Base-by-base conservation (phyloP, 2,888 invertebrate species). In the Drosophila gaucha region DNA sequence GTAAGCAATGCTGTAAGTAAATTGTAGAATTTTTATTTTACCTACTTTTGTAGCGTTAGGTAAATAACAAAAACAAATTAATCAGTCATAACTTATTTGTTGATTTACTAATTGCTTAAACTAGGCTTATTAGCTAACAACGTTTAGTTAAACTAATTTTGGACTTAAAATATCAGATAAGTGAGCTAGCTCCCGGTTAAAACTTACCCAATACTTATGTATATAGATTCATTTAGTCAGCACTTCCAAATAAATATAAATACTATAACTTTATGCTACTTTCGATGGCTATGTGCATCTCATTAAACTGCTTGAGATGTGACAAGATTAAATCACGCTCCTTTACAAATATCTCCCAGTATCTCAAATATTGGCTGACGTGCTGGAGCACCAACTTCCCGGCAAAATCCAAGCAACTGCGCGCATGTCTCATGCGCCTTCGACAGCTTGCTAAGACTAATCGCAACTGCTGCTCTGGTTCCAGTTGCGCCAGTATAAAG, bases 401-500 rank as follows among this genome's bases (percentile, higher is more conserved):
- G 8, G 88, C 88, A 63, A 88, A 90, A 41, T 89, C 86, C 50
- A 89, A 62, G 51, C 89, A 89, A 56, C 85, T 85, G 2, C 78
- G 74, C 3, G 67, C 67, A 35, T 82, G 72, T 2, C 80, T 67
- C 41, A 80, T 55, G 10, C 77, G 67, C 9, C 69, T 72, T 6
- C 76, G 65, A 41, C 89, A 89, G 47, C 79, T 83, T 12, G 70
- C 39, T 35, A 90, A 50, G 12, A 82, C 67, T 22, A 83, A 18
- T 6, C 74, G 82, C 22, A 90, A 35, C 46, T 90, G 90, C 31
- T 85, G 80, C 12, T 84, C 78, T 12, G 90, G 83, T 46, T 94
- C 93, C 62, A 96, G 91, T 91, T 96, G 95, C 9, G 95, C 94
- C 72, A 97, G 91, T 51, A 96, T 93, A 83, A 97, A 95, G 77